phyloP scores from a whole-genome alignment of 2,797 vertebrate genomes.

The Urosaurus nigricauda region DNA sequence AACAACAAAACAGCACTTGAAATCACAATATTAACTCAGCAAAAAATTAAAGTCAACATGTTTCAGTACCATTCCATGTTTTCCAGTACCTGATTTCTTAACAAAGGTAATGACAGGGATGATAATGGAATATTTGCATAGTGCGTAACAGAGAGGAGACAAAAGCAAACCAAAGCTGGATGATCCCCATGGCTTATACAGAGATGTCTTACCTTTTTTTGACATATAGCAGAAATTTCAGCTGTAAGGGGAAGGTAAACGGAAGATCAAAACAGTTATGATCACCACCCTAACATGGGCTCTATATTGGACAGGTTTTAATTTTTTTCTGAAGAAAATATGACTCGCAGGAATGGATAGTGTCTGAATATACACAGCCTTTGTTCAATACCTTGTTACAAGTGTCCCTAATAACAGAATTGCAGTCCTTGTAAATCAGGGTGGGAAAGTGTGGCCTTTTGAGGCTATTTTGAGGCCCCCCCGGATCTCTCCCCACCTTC shows the following conservation, averaged over 20 bases:
- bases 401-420: no score
- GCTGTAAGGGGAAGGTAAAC: conserved; percentile 89
- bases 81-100: conserved; percentile 37
- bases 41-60: conserved; percentile 52
- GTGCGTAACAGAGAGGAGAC: conserved; percentile 69
- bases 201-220: conserved; percentile 95
- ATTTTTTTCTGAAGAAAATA: background rate
- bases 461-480: no score
- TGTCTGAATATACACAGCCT: background rate
- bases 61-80: conserved; percentile 61
- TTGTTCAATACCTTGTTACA: no score
- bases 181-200: conserved; percentile 69
- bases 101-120: conserved; percentile 58
- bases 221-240: conserved; percentile 99
- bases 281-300: background rate
- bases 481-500: no score
- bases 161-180: conserved; percentile 63
- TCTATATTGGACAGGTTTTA: background rate
- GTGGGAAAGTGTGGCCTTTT: no score
- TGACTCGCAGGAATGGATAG: background rate
- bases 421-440: no score
- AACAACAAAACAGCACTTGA: conserved; percentile 34
- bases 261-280: conserved; percentile 78
- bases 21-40: conserved; percentile 49
- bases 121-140: conserved; percentile 48